Evolutionary conservation across 2,113 vertebrate species (phyloP).

Genomic region (Petroica traversi): DNA sequence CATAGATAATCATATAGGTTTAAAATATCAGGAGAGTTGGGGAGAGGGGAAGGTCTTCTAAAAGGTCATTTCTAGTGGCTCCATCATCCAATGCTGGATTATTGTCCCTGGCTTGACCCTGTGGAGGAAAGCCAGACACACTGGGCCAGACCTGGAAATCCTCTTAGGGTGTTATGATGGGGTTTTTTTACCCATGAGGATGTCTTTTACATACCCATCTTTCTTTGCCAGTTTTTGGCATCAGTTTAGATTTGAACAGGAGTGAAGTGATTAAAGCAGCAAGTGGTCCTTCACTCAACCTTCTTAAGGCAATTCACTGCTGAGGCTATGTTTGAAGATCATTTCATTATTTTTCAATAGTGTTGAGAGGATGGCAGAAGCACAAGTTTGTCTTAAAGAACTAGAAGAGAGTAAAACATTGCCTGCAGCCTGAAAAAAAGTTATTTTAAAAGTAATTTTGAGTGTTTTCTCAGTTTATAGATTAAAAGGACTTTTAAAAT

Average conservation of each 20-base stretch:
- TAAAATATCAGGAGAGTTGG: neutral
- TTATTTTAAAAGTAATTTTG: neutral
- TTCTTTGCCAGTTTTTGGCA: neutral
- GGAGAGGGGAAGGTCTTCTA: neutral
- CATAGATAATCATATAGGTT: neutral
- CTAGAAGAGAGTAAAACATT: neutral
- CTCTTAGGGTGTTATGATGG: rapidly evolving
- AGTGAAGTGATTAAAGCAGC: neutral
- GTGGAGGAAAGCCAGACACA: neutral
- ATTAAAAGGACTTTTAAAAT: neutral
- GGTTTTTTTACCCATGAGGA: neutral
- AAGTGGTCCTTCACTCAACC: neutral
- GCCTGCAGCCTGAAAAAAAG: neutral
- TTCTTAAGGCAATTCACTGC: neutral
- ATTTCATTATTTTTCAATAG: neutral
- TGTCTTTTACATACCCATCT: neutral
- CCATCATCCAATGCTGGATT: neutral
- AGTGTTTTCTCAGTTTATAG: neutral
- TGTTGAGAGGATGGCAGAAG: neutral
- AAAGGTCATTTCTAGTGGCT: neutral
- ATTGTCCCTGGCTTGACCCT: neutral
- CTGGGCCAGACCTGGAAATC: neutral
- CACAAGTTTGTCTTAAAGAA: neutral
- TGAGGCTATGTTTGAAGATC: neutral
- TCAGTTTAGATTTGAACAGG: neutral